A percentile compares a stretch with the other conserved stretches of the same genome.
Conservation (phyloP, 2,797 vertebrate species). For the Meriones psammophilus region DNA sequence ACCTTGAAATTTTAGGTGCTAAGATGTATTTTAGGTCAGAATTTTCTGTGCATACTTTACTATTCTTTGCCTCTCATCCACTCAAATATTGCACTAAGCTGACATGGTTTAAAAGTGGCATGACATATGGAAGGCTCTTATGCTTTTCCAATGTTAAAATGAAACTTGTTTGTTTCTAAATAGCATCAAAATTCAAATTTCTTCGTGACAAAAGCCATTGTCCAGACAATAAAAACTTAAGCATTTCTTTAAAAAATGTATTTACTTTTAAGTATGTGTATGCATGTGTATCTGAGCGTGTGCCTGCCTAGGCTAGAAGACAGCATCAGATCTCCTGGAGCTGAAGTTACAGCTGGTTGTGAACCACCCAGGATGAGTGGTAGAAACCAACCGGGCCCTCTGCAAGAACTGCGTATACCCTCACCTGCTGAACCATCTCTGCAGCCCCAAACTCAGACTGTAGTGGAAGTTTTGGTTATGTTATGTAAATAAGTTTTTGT, state of each 20-base stretch:
- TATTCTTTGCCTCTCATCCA: not conserved
- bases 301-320: not conserved
- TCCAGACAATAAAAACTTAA: constrained; percentile 40
- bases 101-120: not conserved
- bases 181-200: constrained; percentile 10
- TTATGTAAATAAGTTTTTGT: too few relatives aligned
- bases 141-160: not conserved
- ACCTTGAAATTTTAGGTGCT: constrained; percentile 9
- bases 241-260: not conserved
- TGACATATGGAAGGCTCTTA: not conserved
- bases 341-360: not conserved
- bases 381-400: not conserved
- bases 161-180: not conserved
- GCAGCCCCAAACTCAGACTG: not conserved
- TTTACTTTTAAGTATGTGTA: not conserved
- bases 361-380: not conserved
- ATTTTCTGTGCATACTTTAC: not conserved
- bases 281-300: not conserved
- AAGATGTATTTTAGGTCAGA: not conserved
- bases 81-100: not conserved
- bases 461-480: not conserved
- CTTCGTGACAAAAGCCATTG: not conserved
- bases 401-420: not conserved
- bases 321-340: not conserved
- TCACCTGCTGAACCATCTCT: not conserved